Percentiles rank a stretch among this genome's conserved stretches.
These are phyloP conservation scores for Buathra laborator DNA, from an alignment of 2,888 invertebrate genomes.

Conservation along the genomic window DNA sequence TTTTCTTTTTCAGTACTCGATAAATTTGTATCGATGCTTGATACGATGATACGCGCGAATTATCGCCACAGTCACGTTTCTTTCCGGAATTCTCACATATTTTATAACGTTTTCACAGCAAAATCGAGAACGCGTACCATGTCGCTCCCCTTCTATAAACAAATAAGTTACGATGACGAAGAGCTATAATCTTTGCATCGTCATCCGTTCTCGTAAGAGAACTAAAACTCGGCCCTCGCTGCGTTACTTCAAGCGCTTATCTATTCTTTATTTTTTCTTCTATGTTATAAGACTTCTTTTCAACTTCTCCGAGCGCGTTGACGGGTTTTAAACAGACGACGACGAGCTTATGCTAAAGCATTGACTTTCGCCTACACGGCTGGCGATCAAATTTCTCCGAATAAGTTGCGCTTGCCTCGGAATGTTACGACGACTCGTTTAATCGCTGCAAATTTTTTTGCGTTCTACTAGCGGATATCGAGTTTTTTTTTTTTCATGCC, in stretches of 20 bases:
- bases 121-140: background rate
- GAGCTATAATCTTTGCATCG: conserved; percentile 22
- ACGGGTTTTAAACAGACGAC: conserved; percentile 21
- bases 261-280: conserved; percentile 8
- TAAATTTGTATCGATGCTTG: background rate
- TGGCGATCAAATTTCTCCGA: background rate
- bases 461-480: background rate
- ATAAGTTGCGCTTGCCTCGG: background rate
- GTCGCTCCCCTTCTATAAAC: conserved; percentile 25
- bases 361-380: conserved; percentile 35
- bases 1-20: background rate
- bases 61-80: too few relatives aligned
- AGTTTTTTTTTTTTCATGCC: background rate
- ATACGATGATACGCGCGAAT: too few relatives aligned
- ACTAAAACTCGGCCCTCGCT: background rate
- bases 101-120: background rate
- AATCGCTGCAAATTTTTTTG: background rate
- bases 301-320: background rate
- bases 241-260: background rate
- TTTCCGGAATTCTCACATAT: background rate
- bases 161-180: conserved; percentile 38
- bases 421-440: background rate
- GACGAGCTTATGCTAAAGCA: background rate
- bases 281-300: background rate
- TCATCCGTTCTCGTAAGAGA: background rate